These are phyloP conservation scores for Jaculus jaculus DNA, from an alignment of 2,113 vertebrate species.

Conservation along the genomic window DNA sequence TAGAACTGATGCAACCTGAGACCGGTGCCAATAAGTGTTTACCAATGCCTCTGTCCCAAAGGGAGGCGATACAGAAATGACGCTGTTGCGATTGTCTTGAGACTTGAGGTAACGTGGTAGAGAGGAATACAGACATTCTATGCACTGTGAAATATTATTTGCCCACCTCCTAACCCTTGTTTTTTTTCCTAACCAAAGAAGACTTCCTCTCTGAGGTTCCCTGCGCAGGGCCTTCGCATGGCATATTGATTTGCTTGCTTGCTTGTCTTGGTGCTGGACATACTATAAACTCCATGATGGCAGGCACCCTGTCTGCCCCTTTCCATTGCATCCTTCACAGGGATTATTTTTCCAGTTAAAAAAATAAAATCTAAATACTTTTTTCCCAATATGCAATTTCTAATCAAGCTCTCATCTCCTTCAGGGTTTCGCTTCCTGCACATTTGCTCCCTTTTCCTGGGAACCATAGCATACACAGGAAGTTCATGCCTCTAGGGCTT, in stretches of 20 bases:
- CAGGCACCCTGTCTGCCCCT: too few species aligned
- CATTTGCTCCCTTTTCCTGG: neutral
- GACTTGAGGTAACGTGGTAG: neutral
- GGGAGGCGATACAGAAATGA: neutral
- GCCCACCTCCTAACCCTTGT: neutral
- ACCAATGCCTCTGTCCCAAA: neutral
- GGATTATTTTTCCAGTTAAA: constrained; percentile 34
- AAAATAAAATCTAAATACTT: neutral
- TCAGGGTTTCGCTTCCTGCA: neutral
- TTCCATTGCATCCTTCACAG: too few species aligned
- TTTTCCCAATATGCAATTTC: neutral
- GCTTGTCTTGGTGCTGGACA: too few species aligned
- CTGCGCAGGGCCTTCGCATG: too few species aligned
- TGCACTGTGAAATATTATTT: constrained; percentile 27
- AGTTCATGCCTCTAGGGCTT: constrained; percentile 33
- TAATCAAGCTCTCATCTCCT: neutral
- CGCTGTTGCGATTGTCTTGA: neutral
- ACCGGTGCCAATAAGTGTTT: constrained; percentile 34
- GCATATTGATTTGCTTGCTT: too few species aligned
- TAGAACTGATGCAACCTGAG: constrained; percentile 46
- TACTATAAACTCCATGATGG: too few species aligned
- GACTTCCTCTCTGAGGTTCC: too few species aligned
- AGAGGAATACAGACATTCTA: constrained; percentile 14
- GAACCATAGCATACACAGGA: constrained; percentile 38
- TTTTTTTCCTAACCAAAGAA: too few species aligned